Evolutionary conservation across 2,797 vertebrate species (phyloP).

Genomic region (Chelidonichthys spinosus): DNA sequence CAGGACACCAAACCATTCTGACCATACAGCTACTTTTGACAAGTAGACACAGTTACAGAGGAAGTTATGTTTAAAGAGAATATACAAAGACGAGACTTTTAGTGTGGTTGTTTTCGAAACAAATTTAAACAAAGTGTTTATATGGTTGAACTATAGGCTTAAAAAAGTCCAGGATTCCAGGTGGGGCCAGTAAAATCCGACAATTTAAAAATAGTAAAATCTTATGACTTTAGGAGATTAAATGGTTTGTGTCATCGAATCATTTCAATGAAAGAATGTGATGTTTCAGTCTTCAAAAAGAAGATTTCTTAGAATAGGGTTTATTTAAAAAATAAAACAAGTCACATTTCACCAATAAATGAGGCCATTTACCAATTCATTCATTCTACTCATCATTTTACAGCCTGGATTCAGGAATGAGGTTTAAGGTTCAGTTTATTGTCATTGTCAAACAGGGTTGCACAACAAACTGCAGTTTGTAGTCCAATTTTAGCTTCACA

Average conservation of each 20-base stretch:
- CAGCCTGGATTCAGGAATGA: too few species aligned
- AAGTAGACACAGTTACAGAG: neutral
- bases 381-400: too few species aligned
- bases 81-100: neutral
- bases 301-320: neutral
- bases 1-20: neutral
- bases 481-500: too few species aligned
- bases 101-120: neutral
- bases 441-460: too few species aligned
- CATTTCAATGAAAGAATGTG: neutral
- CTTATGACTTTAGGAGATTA: neutral
- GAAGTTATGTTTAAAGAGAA: neutral
- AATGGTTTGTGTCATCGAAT: neutral
- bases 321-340: neutral
- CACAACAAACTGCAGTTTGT: too few species aligned
- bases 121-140: neutral
- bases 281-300: neutral
- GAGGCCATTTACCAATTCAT: too few species aligned
- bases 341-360: slow-evolving; percentile 1
- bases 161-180: neutral
- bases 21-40: neutral
- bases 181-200: neutral
- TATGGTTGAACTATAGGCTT: neutral
- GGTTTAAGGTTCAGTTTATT: too few species aligned
- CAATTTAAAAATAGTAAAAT: neutral